Conservation (phyloP, 2,888 invertebrate genomes). For the Creontiades dilutus region DNA sequence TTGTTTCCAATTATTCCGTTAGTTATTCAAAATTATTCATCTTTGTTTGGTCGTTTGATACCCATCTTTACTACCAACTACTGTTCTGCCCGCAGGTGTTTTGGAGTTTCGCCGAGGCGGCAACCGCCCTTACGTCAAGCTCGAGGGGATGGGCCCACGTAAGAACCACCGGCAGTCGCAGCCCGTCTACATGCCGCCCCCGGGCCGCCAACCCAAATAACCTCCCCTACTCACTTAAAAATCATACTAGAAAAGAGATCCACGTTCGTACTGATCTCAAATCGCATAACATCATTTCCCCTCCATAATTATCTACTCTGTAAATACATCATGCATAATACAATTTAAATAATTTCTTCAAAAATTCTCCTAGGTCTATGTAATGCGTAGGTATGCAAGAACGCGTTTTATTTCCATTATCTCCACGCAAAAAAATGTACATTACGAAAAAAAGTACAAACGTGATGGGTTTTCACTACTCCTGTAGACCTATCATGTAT, state of each 20-base stretch:
- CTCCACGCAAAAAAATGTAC: neutral
- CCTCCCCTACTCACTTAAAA: neutral
- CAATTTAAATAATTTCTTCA: neutral
- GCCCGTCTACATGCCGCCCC: slow-evolving; percentile 80
- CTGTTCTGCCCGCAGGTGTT: slow-evolving; percentile 74
- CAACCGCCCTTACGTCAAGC: slow-evolving; percentile 76
- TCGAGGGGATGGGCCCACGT: slow-evolving; percentile 74
- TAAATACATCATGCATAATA: slow-evolving; percentile 10
- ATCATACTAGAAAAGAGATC: slow-evolving; percentile 21
- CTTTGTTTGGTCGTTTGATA: too few relatives aligned
- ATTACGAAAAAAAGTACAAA: neutral
- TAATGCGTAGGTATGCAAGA: neutral
- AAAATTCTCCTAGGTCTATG: slow-evolving; percentile 24
- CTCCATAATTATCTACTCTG: neutral
- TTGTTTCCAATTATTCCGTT: too few relatives aligned
- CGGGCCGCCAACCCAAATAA: slow-evolving; percentile 76
- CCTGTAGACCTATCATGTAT: neutral
- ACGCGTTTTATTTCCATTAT: neutral
- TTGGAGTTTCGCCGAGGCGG: slow-evolving; percentile 77
- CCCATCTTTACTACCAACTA: neutral
- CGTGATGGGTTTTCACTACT: neutral
- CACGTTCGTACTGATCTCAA: slow-evolving; percentile 48
- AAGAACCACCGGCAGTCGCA: slow-evolving; percentile 77
- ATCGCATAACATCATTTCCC: slow-evolving; percentile 6
- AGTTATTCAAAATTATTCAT: too few relatives aligned